A percentile compares a stretch with the other conserved stretches of the same genome.
Conservation (phyloP, 2,888 invertebrate species). For the Nephrotoma appendiculata region DNA sequence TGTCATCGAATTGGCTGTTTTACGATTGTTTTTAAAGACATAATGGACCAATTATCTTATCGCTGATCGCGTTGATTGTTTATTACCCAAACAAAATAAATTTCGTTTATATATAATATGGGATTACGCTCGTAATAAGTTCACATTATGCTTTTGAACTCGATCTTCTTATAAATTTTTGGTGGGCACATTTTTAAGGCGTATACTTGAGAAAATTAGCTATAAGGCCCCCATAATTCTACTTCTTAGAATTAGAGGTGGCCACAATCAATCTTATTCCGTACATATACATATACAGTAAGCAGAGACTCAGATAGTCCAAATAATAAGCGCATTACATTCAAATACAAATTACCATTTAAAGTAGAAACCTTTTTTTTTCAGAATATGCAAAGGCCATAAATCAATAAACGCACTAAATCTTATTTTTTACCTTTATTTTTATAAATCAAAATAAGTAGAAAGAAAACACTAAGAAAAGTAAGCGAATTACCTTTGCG, state of each 20-base stretch:
- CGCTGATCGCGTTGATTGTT: slow-evolving; percentile 7
- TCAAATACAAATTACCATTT: not conserved
- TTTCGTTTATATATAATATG: not conserved
- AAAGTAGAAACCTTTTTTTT: not conserved
- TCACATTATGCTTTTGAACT: too few species aligned
- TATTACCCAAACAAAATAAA: not conserved
- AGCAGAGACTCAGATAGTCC: not conserved
- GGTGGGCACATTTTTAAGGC: not conserved
- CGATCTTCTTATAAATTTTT: not conserved
- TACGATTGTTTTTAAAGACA: slow-evolving; percentile 7
- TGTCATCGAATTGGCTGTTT: slow-evolving; percentile 5
- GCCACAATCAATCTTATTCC: not conserved
- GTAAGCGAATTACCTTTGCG: not conserved
- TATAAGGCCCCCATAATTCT: not conserved
- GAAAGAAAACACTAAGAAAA: not conserved
- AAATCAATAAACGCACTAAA: not conserved
- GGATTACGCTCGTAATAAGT: not conserved
- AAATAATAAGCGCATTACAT: not conserved
- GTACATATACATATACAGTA: not conserved
- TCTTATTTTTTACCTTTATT: not conserved
- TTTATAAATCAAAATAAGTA: not conserved
- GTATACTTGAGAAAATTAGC: not conserved
- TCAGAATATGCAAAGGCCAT: not conserved
- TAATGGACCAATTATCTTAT: slow-evolving; percentile 10
- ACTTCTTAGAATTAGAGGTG: not conserved